Conservation (phyloP, 2,888 invertebrate species). For the Pimpla rufipes region DNA sequence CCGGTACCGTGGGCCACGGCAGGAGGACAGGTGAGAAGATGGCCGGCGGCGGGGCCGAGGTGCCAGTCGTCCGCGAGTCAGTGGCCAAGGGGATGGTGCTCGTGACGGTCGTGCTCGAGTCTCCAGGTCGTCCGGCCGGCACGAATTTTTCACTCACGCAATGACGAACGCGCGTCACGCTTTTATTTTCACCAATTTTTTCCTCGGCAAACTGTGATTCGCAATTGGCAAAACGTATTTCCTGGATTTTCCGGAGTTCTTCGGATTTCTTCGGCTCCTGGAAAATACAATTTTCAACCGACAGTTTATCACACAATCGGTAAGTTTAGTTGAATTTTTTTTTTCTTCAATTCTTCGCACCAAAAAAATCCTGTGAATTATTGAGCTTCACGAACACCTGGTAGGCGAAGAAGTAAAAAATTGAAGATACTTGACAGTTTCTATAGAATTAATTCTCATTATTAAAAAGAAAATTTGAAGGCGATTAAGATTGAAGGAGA, state of each 20-base stretch:
- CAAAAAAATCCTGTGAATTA: background rate
- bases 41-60: constrained; percentile 67
- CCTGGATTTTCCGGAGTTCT: constrained; percentile 12
- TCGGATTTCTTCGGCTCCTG: background rate
- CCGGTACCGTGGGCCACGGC: constrained; percentile 53
- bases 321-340: background rate
- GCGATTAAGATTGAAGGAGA: too few relatives aligned
- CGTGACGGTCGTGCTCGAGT: constrained; percentile 66
- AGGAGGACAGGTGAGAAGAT: constrained; percentile 70
- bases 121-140: constrained; percentile 21
- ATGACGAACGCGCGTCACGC: background rate
- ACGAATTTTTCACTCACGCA: background rate
- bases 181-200: background rate
- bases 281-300: background rate
- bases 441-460: too few relatives aligned
- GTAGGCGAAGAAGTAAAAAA: background rate
- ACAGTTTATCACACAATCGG: background rate
- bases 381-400: background rate
- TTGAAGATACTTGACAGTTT: too few relatives aligned
- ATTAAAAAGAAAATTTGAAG: too few relatives aligned
- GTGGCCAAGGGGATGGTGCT: constrained; percentile 72
- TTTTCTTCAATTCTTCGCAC: background rate
- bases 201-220: constrained; percentile 8
- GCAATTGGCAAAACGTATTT: background rate
- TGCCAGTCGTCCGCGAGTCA: constrained; percentile 66